Percentiles rank a stretch among this genome's conserved stretches.
phyloP scores from a whole-genome alignment of 2,113 vertebrate species.

The Planiliza haematocheilus region DNA sequence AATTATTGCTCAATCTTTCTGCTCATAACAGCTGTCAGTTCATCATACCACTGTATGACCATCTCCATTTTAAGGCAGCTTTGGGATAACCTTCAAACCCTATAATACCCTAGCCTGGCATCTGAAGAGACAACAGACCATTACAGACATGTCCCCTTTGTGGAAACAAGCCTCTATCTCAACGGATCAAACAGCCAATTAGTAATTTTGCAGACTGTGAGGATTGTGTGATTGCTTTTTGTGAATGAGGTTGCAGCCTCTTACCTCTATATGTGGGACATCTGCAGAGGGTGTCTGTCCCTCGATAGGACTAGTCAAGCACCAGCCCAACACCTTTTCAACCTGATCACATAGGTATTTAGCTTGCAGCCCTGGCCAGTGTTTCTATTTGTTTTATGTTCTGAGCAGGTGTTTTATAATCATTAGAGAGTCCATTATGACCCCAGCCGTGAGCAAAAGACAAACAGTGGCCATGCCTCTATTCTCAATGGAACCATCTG shows the following conservation, averaged over 20 bases:
- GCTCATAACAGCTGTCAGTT: background rate
- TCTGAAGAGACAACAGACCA: constrained; percentile 62
- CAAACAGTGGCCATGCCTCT: constrained; percentile 79
- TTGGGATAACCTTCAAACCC: constrained; percentile 60
- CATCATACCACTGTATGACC: constrained; percentile 47
- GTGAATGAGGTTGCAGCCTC: constrained; percentile 67
- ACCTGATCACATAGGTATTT: constrained; percentile 83
- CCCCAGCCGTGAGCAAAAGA: constrained; percentile 78
- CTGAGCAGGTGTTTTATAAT: constrained; percentile 86
- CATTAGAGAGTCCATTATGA: constrained; percentile 81
- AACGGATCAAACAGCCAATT: constrained; percentile 80
- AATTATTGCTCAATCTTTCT: background rate
- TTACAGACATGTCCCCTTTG: constrained; percentile 68
- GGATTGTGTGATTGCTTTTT: constrained; percentile 49
- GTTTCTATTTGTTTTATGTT: constrained; percentile 86
- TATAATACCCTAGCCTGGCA: constrained; percentile 74
- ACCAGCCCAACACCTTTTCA: constrained; percentile 71
- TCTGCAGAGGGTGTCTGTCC: constrained; percentile 77
- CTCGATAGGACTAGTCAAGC: constrained; percentile 64
- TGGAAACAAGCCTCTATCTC: constrained; percentile 71
- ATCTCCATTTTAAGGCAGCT: constrained; percentile 61
- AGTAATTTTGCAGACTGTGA: constrained; percentile 71
- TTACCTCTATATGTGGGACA: constrained; percentile 76
- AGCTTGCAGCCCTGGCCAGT: constrained; percentile 69
- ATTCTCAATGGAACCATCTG: constrained; percentile 84